Base-by-base conservation (phyloP, 2,888 invertebrate genomes). In the Dione vanillae region DNA sequence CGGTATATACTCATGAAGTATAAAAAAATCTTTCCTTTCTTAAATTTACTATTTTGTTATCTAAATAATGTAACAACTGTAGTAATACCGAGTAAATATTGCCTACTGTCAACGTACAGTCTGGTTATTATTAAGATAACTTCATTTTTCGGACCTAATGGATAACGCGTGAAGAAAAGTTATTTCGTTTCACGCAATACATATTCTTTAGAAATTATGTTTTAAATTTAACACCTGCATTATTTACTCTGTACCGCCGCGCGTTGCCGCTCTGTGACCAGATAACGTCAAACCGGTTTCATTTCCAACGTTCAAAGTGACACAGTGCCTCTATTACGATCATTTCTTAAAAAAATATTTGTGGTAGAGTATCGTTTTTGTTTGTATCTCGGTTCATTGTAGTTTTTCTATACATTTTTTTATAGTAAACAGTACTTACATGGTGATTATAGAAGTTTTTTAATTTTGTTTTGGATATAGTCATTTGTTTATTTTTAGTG, bases 241-340 rank as follows among this genome's bases (percentile, higher is more conserved):
- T 65, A 41, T 66, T 54, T n/a, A 52, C 58, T 62, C 67, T 69
- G 69, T 71, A 61, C 41, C 35, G 3, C n/a, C 51, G 45, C 65
- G 47, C 40, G 77, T 69, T 76, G 78, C 74, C 75, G 73, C 70
- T 67, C 72, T 69, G 62, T 45, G 56, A 37, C 56, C 37, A 16
- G 11, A 37, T 37, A 19, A 40, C 11, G 56, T 40, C 56, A 56
- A 40, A 56, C 56, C 37, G 56, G 56, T 56, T 56, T 16, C 49
- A 1, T 49, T 49, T 0, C 37, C 56, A 56, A 40, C 56, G 16
- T 11, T 19, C 10, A 16, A 7, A 56, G 40, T 56, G 37, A 40
- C 56, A 56, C 56, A 56, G 56, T 56, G 40, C 16, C 56, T 56
- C 37, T 56, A 16, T 56, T 56, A 16, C 16, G 16, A 56, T 1